These are phyloP conservation scores for Dissostichus mawsoni DNA, from an alignment of 2,113 vertebrate species.

Conservation along the genomic window DNA sequence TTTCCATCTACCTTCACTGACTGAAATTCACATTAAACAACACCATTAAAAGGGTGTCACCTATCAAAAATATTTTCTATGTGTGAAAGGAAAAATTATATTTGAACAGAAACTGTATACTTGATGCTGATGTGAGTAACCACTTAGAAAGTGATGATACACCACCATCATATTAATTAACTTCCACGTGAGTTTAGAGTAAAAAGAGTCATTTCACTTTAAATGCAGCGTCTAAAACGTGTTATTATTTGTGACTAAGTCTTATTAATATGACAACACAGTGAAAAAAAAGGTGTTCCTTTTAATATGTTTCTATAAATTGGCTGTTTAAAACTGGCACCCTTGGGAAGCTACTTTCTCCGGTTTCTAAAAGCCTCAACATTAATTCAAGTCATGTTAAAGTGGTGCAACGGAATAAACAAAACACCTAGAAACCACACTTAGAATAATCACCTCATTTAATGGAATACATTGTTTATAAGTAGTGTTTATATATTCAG, in stretches of 20 bases:
- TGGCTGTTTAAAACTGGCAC: constrained; percentile 29
- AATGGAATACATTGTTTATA: constrained; percentile 22
- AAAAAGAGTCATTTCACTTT: constrained; percentile 30
- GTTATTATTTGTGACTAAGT: background rate
- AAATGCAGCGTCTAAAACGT: background rate
- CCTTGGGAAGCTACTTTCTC: constrained; percentile 48
- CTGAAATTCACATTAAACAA: background rate
- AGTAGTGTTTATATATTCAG: constrained; percentile 22
- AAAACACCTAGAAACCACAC: constrained; percentile 39
- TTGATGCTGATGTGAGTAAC: constrained; percentile 35
- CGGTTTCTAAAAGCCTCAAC: constrained; percentile 16
- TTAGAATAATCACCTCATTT: constrained; percentile 39
- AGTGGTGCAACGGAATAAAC: constrained; percentile 17
- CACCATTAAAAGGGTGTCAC: background rate
- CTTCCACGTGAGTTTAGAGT: constrained; percentile 8
- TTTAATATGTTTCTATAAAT: constrained; percentile 46
- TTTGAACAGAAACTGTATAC: constrained; percentile 24
- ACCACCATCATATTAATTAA: constrained; percentile 51
- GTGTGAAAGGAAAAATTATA: constrained; percentile 19
- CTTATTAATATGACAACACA: constrained; percentile 25
- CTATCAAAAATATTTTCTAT: background rate
- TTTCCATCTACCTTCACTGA: background rate
- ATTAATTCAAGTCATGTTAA: constrained; percentile 64
- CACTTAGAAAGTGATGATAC: constrained; percentile 57
- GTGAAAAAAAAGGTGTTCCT: constrained; percentile 31